Conservation (phyloP, 2,113 vertebrate genomes). For the Grallaria varia region DNA sequence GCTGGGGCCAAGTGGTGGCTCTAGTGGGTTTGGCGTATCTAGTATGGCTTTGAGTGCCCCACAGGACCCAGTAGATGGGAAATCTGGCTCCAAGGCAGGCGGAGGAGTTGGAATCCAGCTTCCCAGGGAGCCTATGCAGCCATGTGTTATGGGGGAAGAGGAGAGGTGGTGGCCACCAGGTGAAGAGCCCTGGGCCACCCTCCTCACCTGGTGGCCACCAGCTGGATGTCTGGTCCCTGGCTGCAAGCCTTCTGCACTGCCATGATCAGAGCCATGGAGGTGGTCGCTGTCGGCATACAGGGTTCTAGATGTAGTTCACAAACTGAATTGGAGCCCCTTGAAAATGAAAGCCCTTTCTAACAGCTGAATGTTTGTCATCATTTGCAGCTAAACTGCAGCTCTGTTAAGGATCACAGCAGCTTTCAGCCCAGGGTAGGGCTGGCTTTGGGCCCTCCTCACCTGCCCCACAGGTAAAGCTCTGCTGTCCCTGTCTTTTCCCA, state of each 20-base stretch:
- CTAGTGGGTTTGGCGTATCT: not conserved
- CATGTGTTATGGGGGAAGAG: not conserved
- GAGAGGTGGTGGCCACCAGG: not conserved
- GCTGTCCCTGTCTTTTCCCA: not conserved
- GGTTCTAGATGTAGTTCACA: not conserved
- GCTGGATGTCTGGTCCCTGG: not conserved
- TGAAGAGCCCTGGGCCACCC: not conserved
- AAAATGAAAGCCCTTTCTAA: not conserved
- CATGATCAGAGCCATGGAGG: rapidly evolving
- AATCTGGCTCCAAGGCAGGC: not conserved
- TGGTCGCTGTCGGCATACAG: not conserved
- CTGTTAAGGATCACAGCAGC: not conserved
- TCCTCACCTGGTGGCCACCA: not conserved
- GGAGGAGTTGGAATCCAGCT: not conserved
- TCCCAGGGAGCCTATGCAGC: not conserved
- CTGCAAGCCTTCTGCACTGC: not conserved
- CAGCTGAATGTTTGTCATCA: not conserved
- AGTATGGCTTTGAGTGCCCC: not conserved
- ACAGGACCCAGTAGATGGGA: not conserved
- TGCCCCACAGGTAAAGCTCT: rapidly evolving
- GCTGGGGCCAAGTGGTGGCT: not conserved
- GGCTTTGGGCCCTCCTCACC: not conserved
- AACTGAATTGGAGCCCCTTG: not conserved
- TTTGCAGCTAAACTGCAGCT: not conserved
- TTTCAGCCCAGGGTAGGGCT: not conserved